These are phyloP conservation scores for Drosophila mulleri DNA, from an alignment of 2,888 invertebrate species.

Conservation along the genomic window DNA sequence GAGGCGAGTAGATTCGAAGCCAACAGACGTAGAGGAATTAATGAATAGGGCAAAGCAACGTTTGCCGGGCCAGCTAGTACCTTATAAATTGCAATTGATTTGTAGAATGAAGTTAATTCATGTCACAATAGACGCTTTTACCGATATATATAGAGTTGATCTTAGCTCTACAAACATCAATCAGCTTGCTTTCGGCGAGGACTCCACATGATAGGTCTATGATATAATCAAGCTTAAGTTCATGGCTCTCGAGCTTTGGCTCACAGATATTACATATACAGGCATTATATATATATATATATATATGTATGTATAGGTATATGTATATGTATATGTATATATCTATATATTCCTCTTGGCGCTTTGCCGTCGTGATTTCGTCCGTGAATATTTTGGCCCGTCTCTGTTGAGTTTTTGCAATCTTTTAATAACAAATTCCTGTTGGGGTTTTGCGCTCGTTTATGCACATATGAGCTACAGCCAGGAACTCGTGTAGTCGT, in stretches of 20 bases:
- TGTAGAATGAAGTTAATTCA: too few species aligned
- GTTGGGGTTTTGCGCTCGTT: slow-evolving; percentile 29
- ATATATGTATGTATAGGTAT: neutral
- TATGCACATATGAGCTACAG: slow-evolving; percentile 52
- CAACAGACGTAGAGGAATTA: too few species aligned
- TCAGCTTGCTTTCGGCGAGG: neutral
- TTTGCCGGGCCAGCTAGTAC: too few species aligned
- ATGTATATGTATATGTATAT: too few species aligned
- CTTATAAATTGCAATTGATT: neutral
- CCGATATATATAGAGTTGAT: neutral
- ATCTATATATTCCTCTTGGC: neutral
- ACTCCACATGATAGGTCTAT: neutral
- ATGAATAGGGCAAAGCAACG: too few species aligned
- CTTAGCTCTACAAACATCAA: neutral
- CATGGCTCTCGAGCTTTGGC: neutral
- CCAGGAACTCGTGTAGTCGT: slow-evolving; percentile 60
- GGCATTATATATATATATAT: neutral
- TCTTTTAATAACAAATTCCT: slow-evolving; percentile 68
- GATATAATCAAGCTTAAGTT: slow-evolving; percentile 1
- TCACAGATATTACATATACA: neutral
- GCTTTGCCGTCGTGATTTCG: slow-evolving; percentile 18
- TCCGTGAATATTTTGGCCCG: slow-evolving; percentile 10
- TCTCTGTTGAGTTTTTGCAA: slow-evolving; percentile 39
- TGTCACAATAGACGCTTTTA: too few species aligned
- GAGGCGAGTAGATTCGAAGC: too few species aligned